These are phyloP conservation scores for Sarcophaga rosellei DNA, from an alignment of 2,888 invertebrate genomes.

Conservation along the genomic window DNA sequence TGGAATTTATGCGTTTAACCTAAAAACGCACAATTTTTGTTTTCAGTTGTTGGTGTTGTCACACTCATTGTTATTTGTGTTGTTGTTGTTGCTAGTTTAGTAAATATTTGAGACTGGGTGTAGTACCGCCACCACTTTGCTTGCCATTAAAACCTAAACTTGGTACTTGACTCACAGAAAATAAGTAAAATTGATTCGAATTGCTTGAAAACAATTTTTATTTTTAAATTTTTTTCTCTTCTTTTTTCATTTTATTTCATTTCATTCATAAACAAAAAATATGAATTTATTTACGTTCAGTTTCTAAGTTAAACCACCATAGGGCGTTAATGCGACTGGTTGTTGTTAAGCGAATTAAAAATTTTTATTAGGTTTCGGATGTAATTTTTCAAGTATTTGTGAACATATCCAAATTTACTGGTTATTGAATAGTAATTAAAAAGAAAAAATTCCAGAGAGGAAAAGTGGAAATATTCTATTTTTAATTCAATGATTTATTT, in stretches of 20 bases:
- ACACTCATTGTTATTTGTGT: neutral
- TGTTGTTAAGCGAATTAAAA: neutral
- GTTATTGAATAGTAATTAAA: neutral
- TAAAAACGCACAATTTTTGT: constrained; percentile 65
- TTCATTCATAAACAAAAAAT: no score
- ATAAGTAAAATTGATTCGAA: constrained; percentile 4
- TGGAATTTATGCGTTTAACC: constrained; percentile 79
- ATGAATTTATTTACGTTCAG: neutral
- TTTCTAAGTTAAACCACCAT: constrained; percentile 24
- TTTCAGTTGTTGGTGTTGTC: constrained; percentile 47
- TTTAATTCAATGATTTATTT: neutral
- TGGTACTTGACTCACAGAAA: neutral
- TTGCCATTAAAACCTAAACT: constrained; percentile 1
- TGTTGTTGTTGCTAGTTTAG: constrained; percentile 54
- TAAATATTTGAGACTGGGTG: constrained; percentile 31
- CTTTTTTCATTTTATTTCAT: constrained; percentile 8
- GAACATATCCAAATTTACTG: neutral
- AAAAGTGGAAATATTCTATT: constrained; percentile 21
- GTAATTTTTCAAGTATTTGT: neutral
- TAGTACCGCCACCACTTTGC: constrained; percentile 25
- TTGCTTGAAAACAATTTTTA: neutral
- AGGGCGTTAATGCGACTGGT: neutral
- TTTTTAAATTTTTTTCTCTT: neutral
- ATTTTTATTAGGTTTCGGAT: neutral
- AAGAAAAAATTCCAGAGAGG: no score